phyloP scores from a whole-genome alignment of 2,113 vertebrate genomes.

The Rhabdomys dilectus region DNA sequence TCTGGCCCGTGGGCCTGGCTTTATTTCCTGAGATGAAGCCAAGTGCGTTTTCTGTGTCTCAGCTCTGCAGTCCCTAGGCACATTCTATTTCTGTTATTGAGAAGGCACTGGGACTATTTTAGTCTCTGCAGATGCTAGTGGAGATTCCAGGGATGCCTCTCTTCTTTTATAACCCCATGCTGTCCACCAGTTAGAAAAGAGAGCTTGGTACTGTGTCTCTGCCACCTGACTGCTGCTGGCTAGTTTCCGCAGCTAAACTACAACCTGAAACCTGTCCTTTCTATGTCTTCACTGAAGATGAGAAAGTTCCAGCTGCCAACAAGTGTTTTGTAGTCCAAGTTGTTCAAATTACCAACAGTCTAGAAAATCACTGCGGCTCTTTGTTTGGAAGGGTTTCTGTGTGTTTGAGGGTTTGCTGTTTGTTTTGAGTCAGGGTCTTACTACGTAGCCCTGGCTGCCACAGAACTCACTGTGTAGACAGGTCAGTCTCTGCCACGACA shows the following conservation, averaged over 20 bases:
- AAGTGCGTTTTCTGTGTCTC: slow-evolving; percentile 23
- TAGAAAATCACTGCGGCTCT: slow-evolving; percentile 37
- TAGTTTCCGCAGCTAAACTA: slow-evolving; percentile 70
- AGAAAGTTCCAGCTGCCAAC: slow-evolving; percentile 32
- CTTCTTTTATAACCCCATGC: slow-evolving; percentile 70
- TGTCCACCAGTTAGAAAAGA: slow-evolving; percentile 60
- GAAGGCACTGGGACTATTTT: slow-evolving; percentile 72
- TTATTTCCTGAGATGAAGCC: slow-evolving; percentile 31
- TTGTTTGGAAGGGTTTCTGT: not conserved
- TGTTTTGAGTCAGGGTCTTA: not conserved
- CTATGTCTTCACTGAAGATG: slow-evolving; percentile 59
- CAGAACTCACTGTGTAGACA: not conserved
- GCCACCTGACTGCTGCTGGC: slow-evolving; percentile 72
- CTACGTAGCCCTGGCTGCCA: not conserved
- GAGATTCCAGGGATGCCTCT: slow-evolving; percentile 81
- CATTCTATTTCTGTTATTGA: slow-evolving; percentile 64
- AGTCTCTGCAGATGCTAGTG: slow-evolving; percentile 55
- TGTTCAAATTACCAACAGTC: slow-evolving; percentile 48
- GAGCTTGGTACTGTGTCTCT: slow-evolving; percentile 70
- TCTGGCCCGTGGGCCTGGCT: not conserved
- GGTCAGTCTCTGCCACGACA: not conserved
- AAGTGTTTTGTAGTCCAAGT: slow-evolving; percentile 47
- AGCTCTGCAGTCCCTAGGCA: slow-evolving; percentile 3
- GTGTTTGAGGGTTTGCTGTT: not conserved
- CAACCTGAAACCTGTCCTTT: slow-evolving; percentile 53